phyloP scores from a whole-genome alignment of 2,113 vertebrate genomes.

The Numenius arquata region DNA sequence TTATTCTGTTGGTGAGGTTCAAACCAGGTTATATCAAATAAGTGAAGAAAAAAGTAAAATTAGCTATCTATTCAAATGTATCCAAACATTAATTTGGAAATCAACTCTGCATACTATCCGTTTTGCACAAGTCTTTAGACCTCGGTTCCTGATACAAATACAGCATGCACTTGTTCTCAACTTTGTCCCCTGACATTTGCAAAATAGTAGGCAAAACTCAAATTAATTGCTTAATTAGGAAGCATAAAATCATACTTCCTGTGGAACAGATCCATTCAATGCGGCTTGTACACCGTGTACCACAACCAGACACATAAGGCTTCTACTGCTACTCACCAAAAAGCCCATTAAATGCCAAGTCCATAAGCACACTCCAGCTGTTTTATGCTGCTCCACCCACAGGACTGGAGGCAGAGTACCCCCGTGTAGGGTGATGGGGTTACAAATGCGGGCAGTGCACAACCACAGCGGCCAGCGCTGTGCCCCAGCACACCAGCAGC shows the following conservation, averaged over 20 bases:
- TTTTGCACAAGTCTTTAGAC: background rate
- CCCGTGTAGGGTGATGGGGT: no score
- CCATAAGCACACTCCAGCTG: background rate
- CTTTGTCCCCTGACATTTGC: conserved; percentile 8
- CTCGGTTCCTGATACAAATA: background rate
- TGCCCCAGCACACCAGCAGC: background rate
- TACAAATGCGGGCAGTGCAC: accelerated
- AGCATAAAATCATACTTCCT: conserved; percentile 30
- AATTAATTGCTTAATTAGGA: conserved; percentile 34
- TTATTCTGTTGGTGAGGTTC: background rate
- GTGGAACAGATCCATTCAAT: background rate
- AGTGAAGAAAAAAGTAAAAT: background rate
- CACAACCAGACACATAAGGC: background rate
- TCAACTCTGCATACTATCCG: background rate
- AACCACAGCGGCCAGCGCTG: accelerated
- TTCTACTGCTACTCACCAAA: conserved; percentile 23
- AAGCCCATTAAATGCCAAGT: background rate
- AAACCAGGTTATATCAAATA: background rate
- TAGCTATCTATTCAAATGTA: background rate
- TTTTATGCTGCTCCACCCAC: background rate
- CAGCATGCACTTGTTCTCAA: background rate
- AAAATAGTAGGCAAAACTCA: background rate
- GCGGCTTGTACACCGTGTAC: background rate
- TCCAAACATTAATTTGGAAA: background rate
- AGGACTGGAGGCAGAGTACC: background rate